phyloP scores from a whole-genome alignment of 1,140 invertebrate genomes.

The Apocrypta bakeri region DNA sequence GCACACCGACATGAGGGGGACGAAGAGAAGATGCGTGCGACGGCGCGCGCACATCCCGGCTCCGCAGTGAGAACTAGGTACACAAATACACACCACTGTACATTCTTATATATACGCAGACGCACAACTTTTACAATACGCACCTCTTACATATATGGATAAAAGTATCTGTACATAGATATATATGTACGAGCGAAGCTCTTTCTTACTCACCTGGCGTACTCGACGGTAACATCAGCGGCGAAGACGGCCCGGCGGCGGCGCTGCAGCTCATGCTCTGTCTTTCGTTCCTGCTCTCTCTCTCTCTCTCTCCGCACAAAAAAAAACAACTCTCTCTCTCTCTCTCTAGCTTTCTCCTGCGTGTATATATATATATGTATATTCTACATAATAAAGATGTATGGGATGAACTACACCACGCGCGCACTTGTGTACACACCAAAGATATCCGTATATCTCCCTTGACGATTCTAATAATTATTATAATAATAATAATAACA shows the following conservation, averaged over 20 bases:
- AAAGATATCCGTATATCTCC: no score
- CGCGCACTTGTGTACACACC: neutral
- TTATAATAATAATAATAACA: no score
- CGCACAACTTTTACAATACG: no score
- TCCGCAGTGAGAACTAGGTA: neutral
- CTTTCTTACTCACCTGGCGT: neutral
- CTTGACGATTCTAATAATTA: no score
- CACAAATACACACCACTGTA: no score
- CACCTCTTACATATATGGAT: no score
- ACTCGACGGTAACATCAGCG: neutral
- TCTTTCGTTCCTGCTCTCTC: neutral
- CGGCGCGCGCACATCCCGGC: neutral
- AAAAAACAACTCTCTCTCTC: neutral
- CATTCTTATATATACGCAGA: neutral
- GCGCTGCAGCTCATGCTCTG: neutral
- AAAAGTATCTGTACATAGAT: no score
- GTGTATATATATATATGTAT: no score
- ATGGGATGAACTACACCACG: neutral
- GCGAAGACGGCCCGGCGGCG: neutral
- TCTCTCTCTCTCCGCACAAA: neutral
- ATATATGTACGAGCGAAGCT: no score
- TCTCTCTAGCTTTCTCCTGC: neutral
- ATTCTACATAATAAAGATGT: no score
- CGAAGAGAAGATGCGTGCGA: neutral
- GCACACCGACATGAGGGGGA: no score